phyloP scores from a whole-genome alignment of 2,888 invertebrate genomes.

The Diabrotica balteata region DNA sequence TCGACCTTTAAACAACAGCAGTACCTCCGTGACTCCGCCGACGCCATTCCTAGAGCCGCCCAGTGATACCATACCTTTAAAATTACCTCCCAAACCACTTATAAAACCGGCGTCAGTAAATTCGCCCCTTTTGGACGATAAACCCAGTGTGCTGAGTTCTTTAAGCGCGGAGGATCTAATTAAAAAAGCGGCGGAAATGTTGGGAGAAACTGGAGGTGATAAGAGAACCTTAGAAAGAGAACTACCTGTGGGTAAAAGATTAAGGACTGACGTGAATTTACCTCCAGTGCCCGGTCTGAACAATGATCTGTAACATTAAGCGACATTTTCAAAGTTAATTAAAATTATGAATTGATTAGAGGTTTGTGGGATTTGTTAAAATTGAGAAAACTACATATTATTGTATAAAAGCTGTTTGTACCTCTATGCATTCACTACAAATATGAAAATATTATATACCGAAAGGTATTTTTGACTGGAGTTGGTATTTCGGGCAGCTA shows the following conservation, averaged over 20 bases:
- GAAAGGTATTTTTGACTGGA: too few relatives aligned
- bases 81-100: slow-evolving; percentile 53
- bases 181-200: slow-evolving; percentile 66
- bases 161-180: slow-evolving; percentile 66
- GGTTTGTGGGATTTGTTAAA: neutral
- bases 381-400: too few relatives aligned
- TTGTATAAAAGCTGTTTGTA: too few relatives aligned
- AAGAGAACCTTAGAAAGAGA: slow-evolving; percentile 28
- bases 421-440: too few relatives aligned
- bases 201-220: slow-evolving; percentile 55
- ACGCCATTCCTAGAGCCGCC: slow-evolving; percentile 29
- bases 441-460: too few relatives aligned
- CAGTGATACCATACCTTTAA: slow-evolving; percentile 55
- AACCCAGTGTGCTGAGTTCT: slow-evolving; percentile 61
- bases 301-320: slow-evolving; percentile 41
- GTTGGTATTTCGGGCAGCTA: too few relatives aligned
- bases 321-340: neutral
- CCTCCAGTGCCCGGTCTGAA: slow-evolving; percentile 58
- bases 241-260: slow-evolving; percentile 41
- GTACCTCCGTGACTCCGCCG: slow-evolving; percentile 25
- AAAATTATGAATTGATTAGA: neutral
- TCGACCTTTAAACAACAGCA: slow-evolving; percentile 37
- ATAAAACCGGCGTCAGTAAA: slow-evolving; percentile 42
- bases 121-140: slow-evolving; percentile 39
- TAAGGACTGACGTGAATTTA: slow-evolving; percentile 51